Percentiles rank a stretch among this genome's conserved stretches.
Evolutionary conservation across 2,888 invertebrate genomes (phyloP).

Genomic region (Synergus japonicus): DNA sequence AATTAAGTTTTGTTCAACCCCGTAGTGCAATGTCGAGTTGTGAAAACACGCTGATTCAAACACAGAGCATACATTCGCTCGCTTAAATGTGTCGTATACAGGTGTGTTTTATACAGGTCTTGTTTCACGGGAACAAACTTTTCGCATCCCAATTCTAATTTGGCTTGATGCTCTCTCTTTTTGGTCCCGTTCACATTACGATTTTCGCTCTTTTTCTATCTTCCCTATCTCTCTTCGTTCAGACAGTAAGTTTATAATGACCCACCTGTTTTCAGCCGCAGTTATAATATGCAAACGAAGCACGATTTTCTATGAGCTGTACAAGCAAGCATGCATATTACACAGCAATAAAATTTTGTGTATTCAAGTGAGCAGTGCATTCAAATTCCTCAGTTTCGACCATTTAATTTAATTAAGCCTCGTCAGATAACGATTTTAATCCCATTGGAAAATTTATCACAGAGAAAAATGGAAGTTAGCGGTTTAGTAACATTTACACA

Average conservation of each 20-base stretch:
- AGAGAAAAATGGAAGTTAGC: no score
- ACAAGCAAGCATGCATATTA: slow-evolving; percentile 2
- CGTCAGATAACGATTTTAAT: not conserved
- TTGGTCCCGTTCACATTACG: slow-evolving; percentile 8
- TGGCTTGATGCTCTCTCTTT: slow-evolving; percentile 6
- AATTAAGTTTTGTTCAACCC: slow-evolving; percentile 20
- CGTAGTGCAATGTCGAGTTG: slow-evolving; percentile 7
- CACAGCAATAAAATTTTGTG: slow-evolving; percentile 21
- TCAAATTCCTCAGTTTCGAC: not conserved
- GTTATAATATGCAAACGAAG: slow-evolving; percentile 50
- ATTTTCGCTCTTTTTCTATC: slow-evolving; percentile 1
- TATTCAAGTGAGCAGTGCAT: not conserved
- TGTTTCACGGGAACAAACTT: slow-evolving; percentile 28
- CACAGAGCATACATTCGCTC: not conserved
- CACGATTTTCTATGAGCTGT: slow-evolving; percentile 42
- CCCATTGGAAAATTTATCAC: not conserved
- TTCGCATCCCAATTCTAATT: slow-evolving; percentile 24
- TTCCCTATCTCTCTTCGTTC: slow-evolving; percentile 50
- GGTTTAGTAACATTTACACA: no score
- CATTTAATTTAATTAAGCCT: slow-evolving; percentile 16
- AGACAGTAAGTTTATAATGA: slow-evolving; percentile 52
- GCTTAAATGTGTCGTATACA: slow-evolving; percentile 7
- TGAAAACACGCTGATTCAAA: slow-evolving; percentile 35
- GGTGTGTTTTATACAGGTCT: slow-evolving; percentile 17
- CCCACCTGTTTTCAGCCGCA: slow-evolving; percentile 58